phyloP scores from a whole-genome alignment of 1,140 invertebrate species.

The Mya arenaria region DNA sequence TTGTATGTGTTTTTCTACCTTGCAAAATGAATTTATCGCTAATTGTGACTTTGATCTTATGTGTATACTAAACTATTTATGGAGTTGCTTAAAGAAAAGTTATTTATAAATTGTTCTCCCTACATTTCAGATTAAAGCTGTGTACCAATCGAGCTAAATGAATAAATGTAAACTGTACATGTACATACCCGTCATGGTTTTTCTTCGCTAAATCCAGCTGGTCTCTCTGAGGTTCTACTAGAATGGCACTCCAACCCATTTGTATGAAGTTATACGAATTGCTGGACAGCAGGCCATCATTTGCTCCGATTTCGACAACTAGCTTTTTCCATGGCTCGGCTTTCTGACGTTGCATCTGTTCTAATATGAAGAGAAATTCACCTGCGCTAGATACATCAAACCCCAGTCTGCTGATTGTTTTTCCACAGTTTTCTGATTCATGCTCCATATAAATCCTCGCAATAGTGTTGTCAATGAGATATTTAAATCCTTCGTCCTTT shows the following conservation, averaged over 20 bases:
- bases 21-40: too few relatives aligned
- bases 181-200: conserved; percentile 68
- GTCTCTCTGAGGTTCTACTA: conserved; percentile 70
- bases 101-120: too few relatives aligned
- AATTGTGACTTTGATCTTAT: too few relatives aligned
- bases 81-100: too few relatives aligned
- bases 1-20: too few relatives aligned
- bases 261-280: conserved; percentile 77
- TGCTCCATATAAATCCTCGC: conserved; percentile 63
- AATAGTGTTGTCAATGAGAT: conserved; percentile 56
- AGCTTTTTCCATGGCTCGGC: conserved; percentile 57
- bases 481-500: conserved; percentile 66
- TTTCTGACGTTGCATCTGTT: conserved; percentile 52
- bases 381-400: conserved; percentile 71
- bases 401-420: conserved; percentile 59
- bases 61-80: too few relatives aligned
- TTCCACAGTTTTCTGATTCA: conserved; percentile 42
- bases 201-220: conserved; percentile 66
- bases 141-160: too few relatives aligned
- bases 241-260: conserved; percentile 72
- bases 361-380: conserved; percentile 67
- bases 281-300: conserved; percentile 75
- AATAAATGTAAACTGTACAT: too few relatives aligned
- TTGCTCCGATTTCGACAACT: conserved; percentile 75
- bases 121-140: too few relatives aligned